Base-by-base conservation (phyloP, 2,888 invertebrate species). In the Rosalia funebris region DNA sequence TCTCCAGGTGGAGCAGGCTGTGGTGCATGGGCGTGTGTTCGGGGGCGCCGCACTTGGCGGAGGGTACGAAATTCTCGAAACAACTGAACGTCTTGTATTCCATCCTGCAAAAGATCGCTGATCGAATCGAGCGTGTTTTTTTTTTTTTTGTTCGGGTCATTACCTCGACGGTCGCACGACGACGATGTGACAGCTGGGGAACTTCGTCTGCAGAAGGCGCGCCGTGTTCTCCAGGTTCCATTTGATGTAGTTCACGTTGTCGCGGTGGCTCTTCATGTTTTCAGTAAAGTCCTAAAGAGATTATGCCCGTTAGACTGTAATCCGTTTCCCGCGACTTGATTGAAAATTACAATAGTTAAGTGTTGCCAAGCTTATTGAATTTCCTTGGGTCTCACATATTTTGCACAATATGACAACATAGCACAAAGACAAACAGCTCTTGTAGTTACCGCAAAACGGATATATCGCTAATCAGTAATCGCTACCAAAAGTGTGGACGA, bases 41-140 rank as follows among this genome's bases (percentile, higher is more conserved):
- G 1, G 95, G 95, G 12, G 89, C 88, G n/a, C 95, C 95, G 60
- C 89, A 89, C 76, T 89, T 88, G 82, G 89, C 89, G 72, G 90
- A 89, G 17, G 88, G 87, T 53, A 95, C 93, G 82, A 96, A 96
- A 83, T 96, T 95, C 80, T 92, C 91, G 78, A 89, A 96, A 76
- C 93, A 92, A 77, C 91, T 92, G 81, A 93, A 93, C 57, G 91
- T 93, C 75, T 91, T 89, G 73, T 89, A 88, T 77, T 91, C 89
- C 87, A 93, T 92, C 79, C 91, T 90, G 77, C 68, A 81, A 34
- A 10, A 25, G 25, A 25, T 25, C n/a, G n/a, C n/a, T n/a, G n/a
- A n/a, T n/a, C n/a, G n/a, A n/a, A n/a, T n/a, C n/a, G n/a, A n/a
- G n/a, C n/a, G n/a, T n/a, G n/a, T n/a, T 15, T 11, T 7, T 39